These are phyloP conservation scores for Prosopocoilus inquinatus DNA, from an alignment of 2,888 invertebrate species.

Conservation along the genomic window DNA sequence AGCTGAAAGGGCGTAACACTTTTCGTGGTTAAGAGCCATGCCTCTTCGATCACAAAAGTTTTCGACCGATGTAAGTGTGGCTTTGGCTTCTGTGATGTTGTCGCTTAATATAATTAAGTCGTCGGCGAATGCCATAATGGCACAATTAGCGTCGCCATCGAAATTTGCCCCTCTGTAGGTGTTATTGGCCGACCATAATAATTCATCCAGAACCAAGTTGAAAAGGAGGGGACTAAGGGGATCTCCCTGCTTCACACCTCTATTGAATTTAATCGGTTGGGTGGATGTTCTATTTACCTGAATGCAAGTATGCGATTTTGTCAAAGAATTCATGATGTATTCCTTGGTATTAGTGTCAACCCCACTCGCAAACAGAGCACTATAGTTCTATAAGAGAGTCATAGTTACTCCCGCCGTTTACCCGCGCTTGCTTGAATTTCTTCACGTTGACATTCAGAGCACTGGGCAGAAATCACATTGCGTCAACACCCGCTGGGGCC, in stretches of 20 bases:
- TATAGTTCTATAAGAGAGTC: too few species aligned
- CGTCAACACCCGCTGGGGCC: too few species aligned
- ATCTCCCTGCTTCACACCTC: constrained; percentile 48
- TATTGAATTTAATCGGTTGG: constrained; percentile 20
- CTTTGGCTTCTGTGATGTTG: constrained; percentile 17
- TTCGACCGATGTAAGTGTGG: constrained; percentile 20
- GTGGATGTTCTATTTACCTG: constrained; percentile 15
- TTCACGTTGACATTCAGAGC: too few species aligned
- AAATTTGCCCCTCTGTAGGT: constrained; percentile 18
- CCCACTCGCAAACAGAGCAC: constrained; percentile 35
- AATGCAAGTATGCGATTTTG: constrained; percentile 29
- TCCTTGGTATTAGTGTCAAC: constrained; percentile 34
- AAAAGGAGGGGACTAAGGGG: constrained; percentile 36
- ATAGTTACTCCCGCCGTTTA: too few species aligned
- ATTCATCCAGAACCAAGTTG: constrained; percentile 34
- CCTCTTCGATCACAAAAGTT: constrained; percentile 25
- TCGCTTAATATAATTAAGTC: constrained; percentile 41
- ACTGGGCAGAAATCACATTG: too few species aligned
- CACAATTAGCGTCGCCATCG: constrained; percentile 11
- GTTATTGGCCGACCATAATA: constrained; percentile 16
- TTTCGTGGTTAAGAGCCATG: constrained; percentile 24
- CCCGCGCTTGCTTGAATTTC: too few species aligned
- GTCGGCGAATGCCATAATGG: constrained; percentile 43
- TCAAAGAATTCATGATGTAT: constrained; percentile 35
- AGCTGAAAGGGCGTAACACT: constrained; percentile 15